Evolutionary conservation across 2,113 vertebrate genomes (phyloP).

Genomic region (Sapajus apella): DNA sequence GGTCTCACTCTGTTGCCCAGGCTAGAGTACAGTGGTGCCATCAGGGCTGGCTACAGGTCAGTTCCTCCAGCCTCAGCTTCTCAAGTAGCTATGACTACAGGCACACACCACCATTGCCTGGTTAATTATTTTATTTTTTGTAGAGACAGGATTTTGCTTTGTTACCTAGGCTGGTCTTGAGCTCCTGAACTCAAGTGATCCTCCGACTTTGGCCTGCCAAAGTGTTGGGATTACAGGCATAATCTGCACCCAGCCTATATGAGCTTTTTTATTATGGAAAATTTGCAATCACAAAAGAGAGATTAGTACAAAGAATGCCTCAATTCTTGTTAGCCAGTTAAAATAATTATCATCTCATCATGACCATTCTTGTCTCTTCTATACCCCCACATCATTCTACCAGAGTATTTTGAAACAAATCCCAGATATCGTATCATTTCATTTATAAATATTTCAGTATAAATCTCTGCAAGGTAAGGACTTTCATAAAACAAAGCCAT

Average conservation of each 20-base stretch:
- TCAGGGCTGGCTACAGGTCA: background rate
- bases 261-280: background rate
- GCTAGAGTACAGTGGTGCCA: background rate
- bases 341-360: background rate
- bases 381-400: background rate
- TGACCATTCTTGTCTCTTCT: background rate
- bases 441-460: background rate
- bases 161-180: background rate
- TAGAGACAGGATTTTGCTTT: background rate
- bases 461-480: conserved; percentile 15
- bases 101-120: background rate
- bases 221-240: background rate
- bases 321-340: background rate
- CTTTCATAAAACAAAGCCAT: background rate
- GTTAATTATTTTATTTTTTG: background rate
- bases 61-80: background rate
- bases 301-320: background rate
- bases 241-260: background rate
- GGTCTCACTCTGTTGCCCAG: background rate
- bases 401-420: background rate
- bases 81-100: background rate
- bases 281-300: background rate
- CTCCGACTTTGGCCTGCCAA: background rate
- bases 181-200: background rate
- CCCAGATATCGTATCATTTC: background rate